phyloP scores from a whole-genome alignment of 2,113 vertebrate genomes.

The Lasiurus cinereus region DNA sequence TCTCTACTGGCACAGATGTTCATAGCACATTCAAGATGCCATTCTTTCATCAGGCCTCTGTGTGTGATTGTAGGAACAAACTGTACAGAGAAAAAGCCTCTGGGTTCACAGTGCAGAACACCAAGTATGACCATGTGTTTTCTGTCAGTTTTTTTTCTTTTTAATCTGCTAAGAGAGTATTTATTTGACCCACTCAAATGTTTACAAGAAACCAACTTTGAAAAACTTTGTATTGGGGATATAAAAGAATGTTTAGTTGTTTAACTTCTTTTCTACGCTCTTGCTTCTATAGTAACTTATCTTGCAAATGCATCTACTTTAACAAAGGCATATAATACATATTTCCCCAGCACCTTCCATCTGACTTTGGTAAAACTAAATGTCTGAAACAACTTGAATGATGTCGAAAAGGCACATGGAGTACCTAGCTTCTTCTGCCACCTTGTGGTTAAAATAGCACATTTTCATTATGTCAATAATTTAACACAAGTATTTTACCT shows the following conservation, averaged over 20 bases:
- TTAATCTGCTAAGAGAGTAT: background rate
- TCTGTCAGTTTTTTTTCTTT: no score
- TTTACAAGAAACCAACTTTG: background rate
- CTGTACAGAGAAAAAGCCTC: background rate
- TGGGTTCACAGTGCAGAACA: background rate
- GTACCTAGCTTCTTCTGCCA: constrained; percentile 84
- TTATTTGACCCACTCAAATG: background rate
- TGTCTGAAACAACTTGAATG: background rate
- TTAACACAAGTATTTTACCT: accelerated
- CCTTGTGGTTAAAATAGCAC: constrained; percentile 76
- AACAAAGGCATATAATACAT: background rate
- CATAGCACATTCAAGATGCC: background rate
- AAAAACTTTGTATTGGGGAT: background rate
- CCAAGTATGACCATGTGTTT: background rate
- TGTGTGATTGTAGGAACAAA: background rate
- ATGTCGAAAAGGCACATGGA: background rate
- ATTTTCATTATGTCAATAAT: background rate
- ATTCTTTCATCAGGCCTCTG: background rate
- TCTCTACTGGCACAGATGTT: background rate
- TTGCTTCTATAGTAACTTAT: background rate
- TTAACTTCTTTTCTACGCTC: background rate
- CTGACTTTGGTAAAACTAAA: background rate
- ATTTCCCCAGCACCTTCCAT: background rate
- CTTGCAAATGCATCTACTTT: background rate
- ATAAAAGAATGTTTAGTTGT: background rate